Evolutionary conservation across 2,113 vertebrate species (phyloP), one percentile per base, ranked within the genome.

Genomic region (Corythornis madagascariensis): DNA sequence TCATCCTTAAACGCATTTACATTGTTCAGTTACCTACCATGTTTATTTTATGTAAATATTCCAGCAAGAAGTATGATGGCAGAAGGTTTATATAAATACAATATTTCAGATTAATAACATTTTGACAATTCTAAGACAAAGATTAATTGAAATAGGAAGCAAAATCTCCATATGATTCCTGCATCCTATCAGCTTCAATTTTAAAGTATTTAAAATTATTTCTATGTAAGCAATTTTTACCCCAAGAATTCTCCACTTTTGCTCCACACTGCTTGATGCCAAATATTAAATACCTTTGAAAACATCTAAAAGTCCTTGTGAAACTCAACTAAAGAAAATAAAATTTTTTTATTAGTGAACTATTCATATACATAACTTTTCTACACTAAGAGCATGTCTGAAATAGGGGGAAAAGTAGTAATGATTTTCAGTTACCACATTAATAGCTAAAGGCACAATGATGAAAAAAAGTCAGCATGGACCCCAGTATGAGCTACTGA

Each of bases 391-490:
- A 71, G 13, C 13, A 28, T 20, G 8, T 52, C 8, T 16, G 7
- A 75, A 78, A 71, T 3, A 53, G 13, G 3, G 10, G 2, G 12
- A 40, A 24, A 45, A n/a, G 12, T 3, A 33, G 8, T 2, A 35
- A 29, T 56, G 9, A 11, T 43, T 86, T 76, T 24, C 53, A 65
- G 53, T n/a, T 1, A n/a, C 31, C 11, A 28, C n/a, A 17, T 5
- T 13, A 47, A 55, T 4, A 63, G 10, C 31, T 73, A 40, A 78
- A 19, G 11, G 29, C 18, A 25, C 2, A 10, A n/a, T 4, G 1
- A 65, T 38, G 18, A n/a, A 18, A 73, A 47, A 69, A 60, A 56
- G 38, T 21, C 0, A 0, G 2, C 12, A 19, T 4, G 12, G 40
- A 33, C 4, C 4, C 10, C 42, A 48, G 1, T 5, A 12, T 42